Conservation (phyloP, 2,797 vertebrate genomes). For the Melanogrammus aeglefinus region DNA sequence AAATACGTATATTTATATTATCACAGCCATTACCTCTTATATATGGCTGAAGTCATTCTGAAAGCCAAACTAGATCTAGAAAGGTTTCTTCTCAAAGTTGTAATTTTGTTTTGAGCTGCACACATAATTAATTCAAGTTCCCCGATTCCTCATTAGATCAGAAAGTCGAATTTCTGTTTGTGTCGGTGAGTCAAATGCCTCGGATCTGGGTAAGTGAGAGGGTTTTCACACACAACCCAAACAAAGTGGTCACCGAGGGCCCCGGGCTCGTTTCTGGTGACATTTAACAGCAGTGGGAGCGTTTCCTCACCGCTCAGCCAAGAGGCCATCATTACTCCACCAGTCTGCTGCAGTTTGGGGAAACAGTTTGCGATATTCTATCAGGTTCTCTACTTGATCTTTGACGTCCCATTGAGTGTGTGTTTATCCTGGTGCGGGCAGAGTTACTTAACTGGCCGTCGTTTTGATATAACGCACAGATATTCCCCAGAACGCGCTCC, state of each 20-base stretch:
- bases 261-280: constrained; percentile 77
- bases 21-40: too few species aligned
- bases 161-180: constrained; percentile 15
- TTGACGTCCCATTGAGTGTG: constrained; percentile 68
- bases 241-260: constrained; percentile 72
- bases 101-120: too few species aligned
- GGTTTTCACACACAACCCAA: constrained; percentile 64
- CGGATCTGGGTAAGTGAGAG: constrained; percentile 41
- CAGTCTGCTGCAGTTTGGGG: constrained; percentile 80
- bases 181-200: constrained; percentile 31
- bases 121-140: constrained; percentile 35
- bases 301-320: constrained; percentile 83
- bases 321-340: constrained; percentile 82
- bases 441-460: constrained; percentile 79
- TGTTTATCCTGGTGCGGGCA: constrained; percentile 80
- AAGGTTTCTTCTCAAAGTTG: too few species aligned
- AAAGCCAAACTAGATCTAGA: too few species aligned
- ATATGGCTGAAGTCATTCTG: too few species aligned
- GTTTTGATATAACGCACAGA: constrained; percentile 78
- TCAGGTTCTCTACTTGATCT: constrained; percentile 72
- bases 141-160: constrained; percentile 11
- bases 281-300: constrained; percentile 85
- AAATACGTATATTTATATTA: too few species aligned
- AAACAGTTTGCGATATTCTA: constrained; percentile 81
- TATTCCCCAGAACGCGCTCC: constrained; percentile 72